phyloP scores from a whole-genome alignment of 2,113 vertebrate genomes.

The Dicaeum eximium region DNA sequence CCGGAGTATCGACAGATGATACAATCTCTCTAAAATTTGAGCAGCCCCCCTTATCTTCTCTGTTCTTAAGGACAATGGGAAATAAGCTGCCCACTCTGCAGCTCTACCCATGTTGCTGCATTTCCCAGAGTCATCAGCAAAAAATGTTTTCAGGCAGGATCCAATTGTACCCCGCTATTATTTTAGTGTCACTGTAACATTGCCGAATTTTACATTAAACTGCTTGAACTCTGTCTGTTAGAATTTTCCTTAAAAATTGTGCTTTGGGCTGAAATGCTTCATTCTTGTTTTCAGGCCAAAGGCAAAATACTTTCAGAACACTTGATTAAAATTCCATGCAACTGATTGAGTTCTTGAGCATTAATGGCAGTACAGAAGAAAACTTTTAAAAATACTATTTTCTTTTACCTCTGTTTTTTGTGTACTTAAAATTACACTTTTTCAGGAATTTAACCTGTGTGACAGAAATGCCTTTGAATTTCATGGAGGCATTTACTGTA shows the following conservation, averaged over 20 bases:
- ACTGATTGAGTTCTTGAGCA: neutral
- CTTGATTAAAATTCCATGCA: conserved; percentile 26
- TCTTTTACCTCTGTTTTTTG: neutral
- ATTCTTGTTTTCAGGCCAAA: conserved; percentile 43
- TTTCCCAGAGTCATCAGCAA: neutral
- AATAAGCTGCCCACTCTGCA: neutral
- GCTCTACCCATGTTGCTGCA: fast-evolving
- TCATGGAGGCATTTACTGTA: neutral
- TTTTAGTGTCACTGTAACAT: neutral
- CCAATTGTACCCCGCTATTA: neutral
- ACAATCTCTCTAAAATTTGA: neutral
- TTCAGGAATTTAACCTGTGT: neutral
- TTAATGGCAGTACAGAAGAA: neutral
- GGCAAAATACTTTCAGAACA: conserved; percentile 47
- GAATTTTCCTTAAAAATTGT: neutral
- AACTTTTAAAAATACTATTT: neutral
- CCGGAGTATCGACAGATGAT: fast-evolving
- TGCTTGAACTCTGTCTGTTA: neutral
- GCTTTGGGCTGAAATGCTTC: neutral
- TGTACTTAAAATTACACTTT: neutral
- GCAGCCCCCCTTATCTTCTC: neutral
- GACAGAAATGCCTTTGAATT: neutral
- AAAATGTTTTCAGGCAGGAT: neutral
- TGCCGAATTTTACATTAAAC: neutral
- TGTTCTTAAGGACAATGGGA: neutral